Conservation (phyloP, 1,140 invertebrate genomes). For the Holcopasites calliopsidis region DNA sequence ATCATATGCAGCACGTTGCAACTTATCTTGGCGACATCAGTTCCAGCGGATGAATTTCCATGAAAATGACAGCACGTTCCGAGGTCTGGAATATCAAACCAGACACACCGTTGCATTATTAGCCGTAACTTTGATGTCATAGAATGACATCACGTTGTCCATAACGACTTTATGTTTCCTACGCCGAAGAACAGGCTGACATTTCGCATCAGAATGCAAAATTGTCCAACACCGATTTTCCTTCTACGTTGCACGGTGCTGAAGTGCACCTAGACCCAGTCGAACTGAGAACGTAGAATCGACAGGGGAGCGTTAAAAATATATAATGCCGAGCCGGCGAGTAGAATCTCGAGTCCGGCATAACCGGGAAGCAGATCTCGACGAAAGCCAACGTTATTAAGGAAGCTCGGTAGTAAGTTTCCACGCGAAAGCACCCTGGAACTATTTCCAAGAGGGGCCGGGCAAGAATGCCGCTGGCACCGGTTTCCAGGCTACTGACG, state of each 20-base stretch:
- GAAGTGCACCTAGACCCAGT: background rate
- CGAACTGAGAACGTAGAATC: background rate
- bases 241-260: too few species aligned
- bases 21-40: background rate
- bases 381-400: conserved; percentile 51
- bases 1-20: too few species aligned
- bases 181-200: background rate
- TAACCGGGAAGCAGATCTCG: conserved; percentile 11
- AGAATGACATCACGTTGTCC: background rate
- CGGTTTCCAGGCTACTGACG: conserved; percentile 7
- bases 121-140: background rate
- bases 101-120: background rate
- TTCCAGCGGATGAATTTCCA: background rate
- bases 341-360: conserved; percentile 10
- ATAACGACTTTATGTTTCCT: background rate
- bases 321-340: background rate
- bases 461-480: conserved; percentile 5
- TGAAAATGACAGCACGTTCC: background rate
- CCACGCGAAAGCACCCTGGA: conserved; percentile 29
- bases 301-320: background rate
- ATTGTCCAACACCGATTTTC: too few species aligned
- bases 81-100: background rate
- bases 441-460: conserved; percentile 46
- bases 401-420: conserved; percentile 41
- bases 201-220: background rate